Evolutionary conservation across 2,888 invertebrate genomes (phyloP), one percentile per base, ranked within the genome.

Genomic region (Euplexia lucipara): DNA sequence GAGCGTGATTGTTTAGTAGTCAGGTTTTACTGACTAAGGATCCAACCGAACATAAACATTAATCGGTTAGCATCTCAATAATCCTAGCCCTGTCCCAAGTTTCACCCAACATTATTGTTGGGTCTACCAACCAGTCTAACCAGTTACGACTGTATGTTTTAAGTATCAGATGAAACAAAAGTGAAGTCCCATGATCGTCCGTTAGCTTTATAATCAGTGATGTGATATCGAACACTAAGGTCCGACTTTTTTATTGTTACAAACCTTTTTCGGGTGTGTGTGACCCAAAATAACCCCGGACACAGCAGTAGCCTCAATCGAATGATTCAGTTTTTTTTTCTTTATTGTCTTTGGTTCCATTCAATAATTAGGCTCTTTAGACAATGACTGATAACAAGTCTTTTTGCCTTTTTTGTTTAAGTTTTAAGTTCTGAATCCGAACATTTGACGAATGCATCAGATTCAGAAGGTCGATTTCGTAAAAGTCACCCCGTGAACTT

Each of bases 111-210:
- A 26, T 39, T 69, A 65, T 69, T 54, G 73, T 64, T 54, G 65
- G 37, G 9, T 39, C 53, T 30, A 48, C n/a, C 37, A 53, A 72
- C 68, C 53, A 47, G 68, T 72, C 16, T 49, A 69, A 69, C 68
- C 68, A 65, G 68, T 69, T 73, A 41, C 16, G 68, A 16, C 42
- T 69, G 68, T 52, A 72, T n/a, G n/a, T 69, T 72, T 69, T 72
- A 69, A 72, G 42, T 72, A 72, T 54, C 48, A 12, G 37, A 48
- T 42, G 65, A 47, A 53, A 69, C 73, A 65, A 73, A 53, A 72
- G 68, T 53, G 35, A 26, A 62, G 45, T 45, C 39, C 37, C 30
- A 45, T 20, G 45, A 20, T 35, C 26, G 39, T 70, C 70, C 34
- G 47, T 66, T 44, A 61, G 42, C 9, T 20, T 60, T 26, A 16